Evolutionary conservation across 2,113 vertebrate species (phyloP).

Genomic region (Scalopus aquaticus): DNA sequence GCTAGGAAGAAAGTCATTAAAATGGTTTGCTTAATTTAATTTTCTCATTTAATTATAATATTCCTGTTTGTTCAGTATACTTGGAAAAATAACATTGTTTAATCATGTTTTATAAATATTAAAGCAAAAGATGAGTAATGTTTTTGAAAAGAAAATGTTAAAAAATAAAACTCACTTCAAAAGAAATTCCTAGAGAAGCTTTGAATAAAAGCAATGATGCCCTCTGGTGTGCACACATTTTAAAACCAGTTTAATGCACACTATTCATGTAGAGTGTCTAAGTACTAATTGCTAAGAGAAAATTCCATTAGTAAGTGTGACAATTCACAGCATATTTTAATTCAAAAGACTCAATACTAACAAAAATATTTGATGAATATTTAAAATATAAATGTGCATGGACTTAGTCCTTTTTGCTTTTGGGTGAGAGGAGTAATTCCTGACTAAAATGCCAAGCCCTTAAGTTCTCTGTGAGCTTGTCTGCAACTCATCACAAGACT

Average conservation of each 20-base stretch:
- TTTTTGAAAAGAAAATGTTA: neutral
- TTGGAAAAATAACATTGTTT: neutral
- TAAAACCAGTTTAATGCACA: neutral
- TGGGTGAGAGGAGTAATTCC: constrained; percentile 49
- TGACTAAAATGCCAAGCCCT: constrained; percentile 49
- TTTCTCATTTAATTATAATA: constrained; percentile 40
- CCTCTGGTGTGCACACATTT: constrained; percentile 75
- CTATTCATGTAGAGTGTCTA: constrained; percentile 1
- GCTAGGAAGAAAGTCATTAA: neutral
- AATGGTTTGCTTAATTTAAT: neutral
- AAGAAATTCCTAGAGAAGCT: constrained; percentile 29
- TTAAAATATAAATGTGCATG: constrained; percentile 48
- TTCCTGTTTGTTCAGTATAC: neutral
- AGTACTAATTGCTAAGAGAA: neutral
- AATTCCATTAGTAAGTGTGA: neutral
- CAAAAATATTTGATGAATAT: constrained; percentile 39
- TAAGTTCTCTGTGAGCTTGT: constrained; percentile 51
- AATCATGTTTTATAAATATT: neutral
- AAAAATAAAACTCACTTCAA: neutral
- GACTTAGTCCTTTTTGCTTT: neutral
- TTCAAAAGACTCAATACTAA: constrained; percentile 34
- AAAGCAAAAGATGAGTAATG: neutral
- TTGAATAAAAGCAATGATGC: constrained; percentile 69
- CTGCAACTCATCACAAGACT: constrained; percentile 67
- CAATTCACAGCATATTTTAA: constrained; percentile 38